Evolutionary conservation across 2,888 invertebrate genomes (phyloP).

Genomic region (Heliconius ismenius): DNA sequence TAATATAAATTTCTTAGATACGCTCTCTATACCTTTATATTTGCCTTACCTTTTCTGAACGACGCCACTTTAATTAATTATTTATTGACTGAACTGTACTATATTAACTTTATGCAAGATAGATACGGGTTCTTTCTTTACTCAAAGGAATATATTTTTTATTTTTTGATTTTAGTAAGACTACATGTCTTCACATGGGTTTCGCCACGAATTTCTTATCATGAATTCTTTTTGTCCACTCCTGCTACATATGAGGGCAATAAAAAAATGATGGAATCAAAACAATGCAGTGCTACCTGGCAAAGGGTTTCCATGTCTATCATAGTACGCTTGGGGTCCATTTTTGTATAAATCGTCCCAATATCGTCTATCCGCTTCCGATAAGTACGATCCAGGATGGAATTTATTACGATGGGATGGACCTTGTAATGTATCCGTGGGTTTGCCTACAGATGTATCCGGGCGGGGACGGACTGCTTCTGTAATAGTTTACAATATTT

Average conservation of each 20-base stretch:
- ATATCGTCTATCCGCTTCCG: slow-evolving; percentile 68
- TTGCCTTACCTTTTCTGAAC: too few species aligned
- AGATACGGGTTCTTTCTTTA: too few species aligned
- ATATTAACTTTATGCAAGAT: too few species aligned
- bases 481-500: slow-evolving; percentile 22
- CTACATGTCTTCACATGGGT: too few species aligned
- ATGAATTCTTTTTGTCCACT: too few species aligned
- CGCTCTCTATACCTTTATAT: too few species aligned
- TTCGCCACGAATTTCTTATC: too few species aligned
- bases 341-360: slow-evolving; percentile 75
- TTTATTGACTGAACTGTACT: too few species aligned
- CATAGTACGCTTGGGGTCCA: slow-evolving; percentile 76
- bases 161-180: too few species aligned
- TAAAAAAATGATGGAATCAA: neutral
- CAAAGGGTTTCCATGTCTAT: slow-evolving; percentile 73
- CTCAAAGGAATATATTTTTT: too few species aligned
- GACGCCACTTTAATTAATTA: too few species aligned
- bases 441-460: slow-evolving; percentile 45
- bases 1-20: too few species aligned
- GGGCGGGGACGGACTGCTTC: slow-evolving; percentile 49
- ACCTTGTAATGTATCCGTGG: slow-evolving; percentile 32
- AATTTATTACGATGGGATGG: slow-evolving; percentile 11
- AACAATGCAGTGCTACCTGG: slow-evolving; percentile 59
- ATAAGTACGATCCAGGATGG: slow-evolving; percentile 61
- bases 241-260: neutral